These are phyloP conservation scores for Tubulanus polymorphus DNA, from an alignment of 2,888 invertebrate species.

Conservation along the genomic window DNA sequence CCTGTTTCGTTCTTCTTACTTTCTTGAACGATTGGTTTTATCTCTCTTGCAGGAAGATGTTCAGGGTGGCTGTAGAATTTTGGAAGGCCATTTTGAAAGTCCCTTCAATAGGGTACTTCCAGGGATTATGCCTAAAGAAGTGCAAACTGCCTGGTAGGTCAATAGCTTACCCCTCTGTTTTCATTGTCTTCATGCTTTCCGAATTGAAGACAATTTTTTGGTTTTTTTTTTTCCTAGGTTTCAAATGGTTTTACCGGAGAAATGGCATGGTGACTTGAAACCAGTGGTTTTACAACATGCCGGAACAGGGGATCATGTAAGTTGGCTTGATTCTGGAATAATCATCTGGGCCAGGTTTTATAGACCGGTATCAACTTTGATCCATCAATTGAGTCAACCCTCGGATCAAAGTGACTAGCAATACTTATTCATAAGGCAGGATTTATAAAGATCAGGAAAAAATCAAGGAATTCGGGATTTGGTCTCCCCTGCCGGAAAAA, in stretches of 20 bases:
- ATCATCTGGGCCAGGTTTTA: no score
- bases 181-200: neutral
- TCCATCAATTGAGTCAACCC: no score
- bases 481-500: no score
- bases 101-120: slow-evolving; percentile 81
- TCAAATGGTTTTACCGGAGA: slow-evolving; percentile 70
- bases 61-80: slow-evolving; percentile 46
- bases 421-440: no score
- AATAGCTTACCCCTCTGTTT: no score
- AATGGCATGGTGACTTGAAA: slow-evolving; percentile 64
- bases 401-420: no score
- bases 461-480: no score
- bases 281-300: slow-evolving; percentile 87
- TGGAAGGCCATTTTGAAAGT: slow-evolving; percentile 83
- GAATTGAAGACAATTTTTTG: neutral
- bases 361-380: no score
- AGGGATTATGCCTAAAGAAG: slow-evolving; percentile 79
- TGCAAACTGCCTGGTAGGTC: slow-evolving; percentile 70
- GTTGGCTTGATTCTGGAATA: slow-evolving; percentile 34
- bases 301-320: slow-evolving; percentile 96
- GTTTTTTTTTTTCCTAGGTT: slow-evolving; percentile 35
- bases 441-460: no score
- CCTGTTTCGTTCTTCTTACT: slow-evolving; percentile 16
- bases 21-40: neutral
- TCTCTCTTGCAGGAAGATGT: slow-evolving; percentile 65